Conservation (phyloP, 2,113 vertebrate genomes). For the Crotalus viridis region DNA sequence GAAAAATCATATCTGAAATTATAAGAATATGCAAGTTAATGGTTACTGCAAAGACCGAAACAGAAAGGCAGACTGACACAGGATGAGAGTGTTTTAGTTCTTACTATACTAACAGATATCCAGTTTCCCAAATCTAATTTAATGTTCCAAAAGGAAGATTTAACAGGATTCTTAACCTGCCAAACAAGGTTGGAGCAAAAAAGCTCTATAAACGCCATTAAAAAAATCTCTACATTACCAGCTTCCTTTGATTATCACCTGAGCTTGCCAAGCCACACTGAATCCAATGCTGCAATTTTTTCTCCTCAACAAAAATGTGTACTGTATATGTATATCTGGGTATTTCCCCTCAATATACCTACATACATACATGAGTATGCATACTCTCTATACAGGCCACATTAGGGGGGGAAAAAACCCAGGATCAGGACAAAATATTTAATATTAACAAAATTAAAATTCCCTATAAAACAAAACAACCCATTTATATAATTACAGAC, state of each 20-base stretch:
- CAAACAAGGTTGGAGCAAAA: not conserved
- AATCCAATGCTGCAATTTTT: not conserved
- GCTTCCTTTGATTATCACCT: not conserved
- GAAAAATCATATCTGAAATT: constrained; percentile 1
- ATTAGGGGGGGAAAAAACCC: rapidly evolving
- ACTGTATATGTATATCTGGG: not conserved
- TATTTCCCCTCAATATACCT: no score
- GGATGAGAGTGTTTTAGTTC: not conserved
- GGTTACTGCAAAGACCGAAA: not conserved
- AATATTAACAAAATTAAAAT: not conserved
- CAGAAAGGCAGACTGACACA: not conserved
- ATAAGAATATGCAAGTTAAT: not conserved
- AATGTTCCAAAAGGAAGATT: not conserved
- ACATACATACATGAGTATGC: not conserved
- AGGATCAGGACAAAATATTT: not conserved
- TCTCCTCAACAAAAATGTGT: not conserved
- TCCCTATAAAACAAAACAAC: not conserved
- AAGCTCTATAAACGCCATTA: not conserved
- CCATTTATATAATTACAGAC: not conserved
- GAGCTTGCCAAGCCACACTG: not conserved
- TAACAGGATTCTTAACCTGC: not conserved
- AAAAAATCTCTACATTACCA: not conserved
- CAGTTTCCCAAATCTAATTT: not conserved
- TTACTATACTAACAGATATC: not conserved
- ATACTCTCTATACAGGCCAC: not conserved